A percentile compares a stretch with the other conserved stretches of the same genome.
Conservation (phyloP, 2,113 vertebrate species). For the Trematocara unimaculatum region DNA sequence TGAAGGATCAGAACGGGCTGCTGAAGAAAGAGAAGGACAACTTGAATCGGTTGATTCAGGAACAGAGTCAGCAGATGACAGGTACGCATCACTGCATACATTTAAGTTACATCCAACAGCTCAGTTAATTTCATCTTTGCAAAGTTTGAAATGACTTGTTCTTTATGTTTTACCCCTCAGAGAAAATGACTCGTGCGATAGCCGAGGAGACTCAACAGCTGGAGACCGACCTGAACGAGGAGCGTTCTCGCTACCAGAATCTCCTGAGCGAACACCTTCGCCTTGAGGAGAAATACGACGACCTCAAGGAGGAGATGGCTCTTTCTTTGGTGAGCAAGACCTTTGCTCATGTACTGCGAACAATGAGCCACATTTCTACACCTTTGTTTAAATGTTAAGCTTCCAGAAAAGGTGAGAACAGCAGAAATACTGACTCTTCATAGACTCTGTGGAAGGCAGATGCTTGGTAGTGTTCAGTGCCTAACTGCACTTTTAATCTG, state of each 20-base stretch:
- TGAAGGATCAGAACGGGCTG: slow-evolving; percentile 87
- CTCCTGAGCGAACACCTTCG: slow-evolving; percentile 93
- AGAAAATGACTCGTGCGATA: slow-evolving; percentile 86
- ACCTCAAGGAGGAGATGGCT: slow-evolving; percentile 88
- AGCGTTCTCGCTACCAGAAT: slow-evolving; percentile 94
- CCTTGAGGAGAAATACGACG: slow-evolving; percentile 93
- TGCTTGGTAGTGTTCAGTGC: neutral
- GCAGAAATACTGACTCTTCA: neutral
- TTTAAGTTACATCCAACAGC: neutral
- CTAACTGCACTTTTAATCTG: neutral
- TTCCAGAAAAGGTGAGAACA: neutral
- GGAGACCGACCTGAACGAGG: slow-evolving; percentile 91
- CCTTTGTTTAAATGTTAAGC: neutral
- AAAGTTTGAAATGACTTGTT: neutral
- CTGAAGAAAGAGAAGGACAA: slow-evolving; percentile 92
- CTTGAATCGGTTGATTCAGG: slow-evolving; percentile 86
- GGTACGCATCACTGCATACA: slow-evolving; percentile 59
- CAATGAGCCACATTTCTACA: neutral
- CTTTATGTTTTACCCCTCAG: slow-evolving; percentile 57
- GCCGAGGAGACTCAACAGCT: slow-evolving; percentile 90
- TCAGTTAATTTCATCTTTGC: neutral
- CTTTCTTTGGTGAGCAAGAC: slow-evolving; percentile 73
- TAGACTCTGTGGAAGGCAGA: neutral
- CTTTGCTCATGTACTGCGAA: neutral
- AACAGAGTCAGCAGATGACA: slow-evolving; percentile 91